A percentile compares a stretch with the other conserved stretches of the same genome.
Evolutionary conservation across 1,140 invertebrate species (phyloP).

Genomic region (Diploscapter pachys): DNA sequence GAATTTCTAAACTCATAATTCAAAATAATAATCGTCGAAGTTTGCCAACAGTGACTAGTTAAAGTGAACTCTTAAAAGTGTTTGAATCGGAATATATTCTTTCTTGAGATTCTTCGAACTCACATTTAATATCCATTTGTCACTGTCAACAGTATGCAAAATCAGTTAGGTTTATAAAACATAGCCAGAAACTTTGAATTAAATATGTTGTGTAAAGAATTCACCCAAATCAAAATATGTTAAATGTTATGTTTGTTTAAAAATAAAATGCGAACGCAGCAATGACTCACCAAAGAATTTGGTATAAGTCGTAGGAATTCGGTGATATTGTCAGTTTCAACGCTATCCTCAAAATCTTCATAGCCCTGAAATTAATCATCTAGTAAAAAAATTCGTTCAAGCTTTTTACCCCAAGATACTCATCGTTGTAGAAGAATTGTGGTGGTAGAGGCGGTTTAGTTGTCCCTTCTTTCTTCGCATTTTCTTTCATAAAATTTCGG

Average conservation of each 20-base stretch:
- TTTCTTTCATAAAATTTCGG: constrained; percentile 36
- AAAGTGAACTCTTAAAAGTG: too few relatives aligned
- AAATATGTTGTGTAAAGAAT: neutral
- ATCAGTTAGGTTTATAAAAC: neutral
- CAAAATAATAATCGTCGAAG: too few relatives aligned
- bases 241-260: neutral
- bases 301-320: constrained; percentile 31
- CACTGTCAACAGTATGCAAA: neutral
- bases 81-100: too few relatives aligned
- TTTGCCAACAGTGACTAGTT: too few relatives aligned
- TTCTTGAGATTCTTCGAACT: neutral
- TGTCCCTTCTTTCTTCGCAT: constrained; percentile 26
- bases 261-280: neutral
- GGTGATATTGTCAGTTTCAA: constrained; percentile 30
- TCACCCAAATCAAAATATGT: neutral
- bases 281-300: constrained; percentile 28
- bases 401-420: constrained; percentile 38
- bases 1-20: too few relatives aligned
- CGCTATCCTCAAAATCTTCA: constrained; percentile 37
- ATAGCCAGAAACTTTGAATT: neutral
- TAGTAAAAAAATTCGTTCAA: neutral
- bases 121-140: neutral
- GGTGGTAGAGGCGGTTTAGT: constrained; percentile 30
- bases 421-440: constrained; percentile 41
- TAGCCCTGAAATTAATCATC: constrained; percentile 32